Evolutionary conservation across 2,888 invertebrate genomes (phyloP).

Genomic region (Pristionchus maxplancki): DNA sequence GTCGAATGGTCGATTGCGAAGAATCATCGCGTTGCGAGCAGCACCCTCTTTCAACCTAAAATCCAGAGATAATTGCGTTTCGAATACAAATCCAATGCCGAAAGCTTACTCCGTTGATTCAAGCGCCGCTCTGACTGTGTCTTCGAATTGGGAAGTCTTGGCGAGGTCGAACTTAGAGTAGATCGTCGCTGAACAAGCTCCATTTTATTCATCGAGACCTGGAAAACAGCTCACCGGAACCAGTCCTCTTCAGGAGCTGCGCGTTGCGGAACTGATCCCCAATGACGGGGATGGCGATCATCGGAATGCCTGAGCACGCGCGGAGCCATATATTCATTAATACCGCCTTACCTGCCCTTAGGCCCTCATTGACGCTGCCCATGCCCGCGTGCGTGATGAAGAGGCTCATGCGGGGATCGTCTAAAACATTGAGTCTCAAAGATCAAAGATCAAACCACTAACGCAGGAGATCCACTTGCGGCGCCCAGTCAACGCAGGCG

Average conservation of each 20-base stretch:
- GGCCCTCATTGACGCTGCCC: slow-evolving; percentile 36
- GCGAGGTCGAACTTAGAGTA: slow-evolving; percentile 37
- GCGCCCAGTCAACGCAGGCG: slow-evolving; percentile 27
- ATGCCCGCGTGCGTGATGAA: slow-evolving; percentile 51
- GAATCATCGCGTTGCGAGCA: slow-evolving; percentile 8
- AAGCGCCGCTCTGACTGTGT: background rate
- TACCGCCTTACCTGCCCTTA: background rate
- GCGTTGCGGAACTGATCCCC: slow-evolving; percentile 44
- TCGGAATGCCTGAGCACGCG: slow-evolving; percentile 38
- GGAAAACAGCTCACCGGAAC: slow-evolving; percentile 19
- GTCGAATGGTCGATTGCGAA: slow-evolving; percentile 20
- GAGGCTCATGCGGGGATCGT: slow-evolving; percentile 30
- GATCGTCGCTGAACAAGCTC: slow-evolving; percentile 16
- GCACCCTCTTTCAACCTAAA: background rate
- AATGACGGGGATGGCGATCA: slow-evolving; percentile 32
- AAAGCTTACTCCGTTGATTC: background rate
- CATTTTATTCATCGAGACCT: too few species aligned
- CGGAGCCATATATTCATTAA: background rate
- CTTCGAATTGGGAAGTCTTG: background rate
- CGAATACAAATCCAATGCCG: too few species aligned
- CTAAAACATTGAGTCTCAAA: background rate
- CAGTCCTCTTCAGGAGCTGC: slow-evolving; percentile 31
- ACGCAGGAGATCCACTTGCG: slow-evolving; percentile 44
- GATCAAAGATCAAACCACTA: background rate
- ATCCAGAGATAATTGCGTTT: background rate